Conservation (phyloP, 2,113 vertebrate genomes). For the Collichthys lucidus region DNA sequence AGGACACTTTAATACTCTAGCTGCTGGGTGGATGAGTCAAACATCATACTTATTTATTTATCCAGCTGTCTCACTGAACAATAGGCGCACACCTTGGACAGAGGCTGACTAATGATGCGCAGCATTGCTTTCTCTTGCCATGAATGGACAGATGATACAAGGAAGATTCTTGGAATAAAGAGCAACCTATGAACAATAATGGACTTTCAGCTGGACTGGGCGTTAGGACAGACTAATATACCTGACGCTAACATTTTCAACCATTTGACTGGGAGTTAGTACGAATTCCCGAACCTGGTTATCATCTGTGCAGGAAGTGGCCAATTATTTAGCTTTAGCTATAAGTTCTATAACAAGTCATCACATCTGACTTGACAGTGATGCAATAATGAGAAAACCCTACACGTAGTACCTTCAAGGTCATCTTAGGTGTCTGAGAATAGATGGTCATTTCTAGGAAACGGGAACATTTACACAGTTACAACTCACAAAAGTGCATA, state of each 20-base stretch:
- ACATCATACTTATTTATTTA: slow-evolving; percentile 1
- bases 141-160: neutral
- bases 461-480: slow-evolving; percentile 74
- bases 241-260: neutral
- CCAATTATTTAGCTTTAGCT: neutral
- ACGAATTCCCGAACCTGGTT: neutral
- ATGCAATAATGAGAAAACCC: slow-evolving; percentile 53
- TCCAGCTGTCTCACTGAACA: neutral
- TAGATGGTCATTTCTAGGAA: slow-evolving; percentile 63
- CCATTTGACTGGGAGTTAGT: neutral
- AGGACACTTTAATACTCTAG: slow-evolving; percentile 22
- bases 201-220: neutral
- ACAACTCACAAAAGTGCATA: slow-evolving; percentile 82
- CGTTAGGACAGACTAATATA: neutral
- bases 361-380: neutral
- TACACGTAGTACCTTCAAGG: slow-evolving; percentile 71
- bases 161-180: neutral
- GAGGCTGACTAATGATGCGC: neutral
- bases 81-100: neutral
- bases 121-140: neutral
- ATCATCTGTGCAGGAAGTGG: neutral
- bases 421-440: slow-evolving; percentile 52
- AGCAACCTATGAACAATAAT: neutral
- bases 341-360: neutral
- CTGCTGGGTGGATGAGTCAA: neutral